Conservation (phyloP, 2,797 vertebrate species). For the Cryptoblepharus egeriae region DNA sequence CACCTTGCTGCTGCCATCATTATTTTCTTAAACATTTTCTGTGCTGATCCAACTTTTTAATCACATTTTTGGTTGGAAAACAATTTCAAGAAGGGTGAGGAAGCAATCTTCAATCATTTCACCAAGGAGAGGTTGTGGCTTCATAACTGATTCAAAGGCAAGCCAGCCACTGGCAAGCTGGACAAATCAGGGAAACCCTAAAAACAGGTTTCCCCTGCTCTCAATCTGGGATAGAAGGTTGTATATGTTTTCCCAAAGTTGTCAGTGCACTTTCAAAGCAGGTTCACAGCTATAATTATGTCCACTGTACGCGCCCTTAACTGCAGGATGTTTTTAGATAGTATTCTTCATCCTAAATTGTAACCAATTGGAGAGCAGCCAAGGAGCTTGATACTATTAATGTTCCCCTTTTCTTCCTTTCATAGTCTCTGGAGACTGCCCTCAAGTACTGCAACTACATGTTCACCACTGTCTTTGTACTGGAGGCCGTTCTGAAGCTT, state of each 20-base stretch:
- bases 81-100: no score
- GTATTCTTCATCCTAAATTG: neutral
- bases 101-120: neutral
- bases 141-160: neutral
- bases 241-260: no score
- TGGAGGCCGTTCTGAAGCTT: conserved; percentile 92
- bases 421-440: conserved; percentile 88
- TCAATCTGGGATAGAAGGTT: neutral
- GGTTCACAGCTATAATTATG: no score
- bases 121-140: no score
- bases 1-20: neutral
- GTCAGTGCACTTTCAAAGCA: neutral
- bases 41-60: no score
- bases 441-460: conserved; percentile 98
- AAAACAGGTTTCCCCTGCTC: neutral
- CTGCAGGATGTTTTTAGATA: neutral
- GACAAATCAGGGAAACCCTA: neutral
- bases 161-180: neutral
- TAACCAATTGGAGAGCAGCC: neutral
- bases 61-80: no score
- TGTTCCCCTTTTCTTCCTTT: conserved; percentile 44
- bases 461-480: conserved; percentile 94
- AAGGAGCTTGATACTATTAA: conserved; percentile 7
- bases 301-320: no score
- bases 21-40: neutral